phyloP scores from a whole-genome alignment of 2,888 invertebrate species.

The Sinohyriopsis cumingii region DNA sequence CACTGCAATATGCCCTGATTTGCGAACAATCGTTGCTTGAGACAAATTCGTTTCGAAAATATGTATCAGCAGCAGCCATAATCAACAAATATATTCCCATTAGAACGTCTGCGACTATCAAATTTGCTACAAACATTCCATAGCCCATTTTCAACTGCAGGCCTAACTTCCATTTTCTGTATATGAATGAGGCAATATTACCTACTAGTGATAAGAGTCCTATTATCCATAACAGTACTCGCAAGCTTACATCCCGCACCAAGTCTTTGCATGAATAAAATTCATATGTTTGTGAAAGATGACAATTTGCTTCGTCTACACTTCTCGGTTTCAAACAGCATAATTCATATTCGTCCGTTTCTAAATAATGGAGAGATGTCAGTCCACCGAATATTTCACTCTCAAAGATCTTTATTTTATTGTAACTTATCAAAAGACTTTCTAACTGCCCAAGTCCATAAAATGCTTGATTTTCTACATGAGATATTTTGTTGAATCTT shows the following conservation, averaged over 20 bases:
- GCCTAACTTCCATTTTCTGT: slow-evolving; percentile 2
- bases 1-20: slow-evolving; percentile 33
- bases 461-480: background rate
- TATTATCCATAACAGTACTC: slow-evolving; percentile 33
- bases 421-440: slow-evolving; percentile 19
- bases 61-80: slow-evolving; percentile 41
- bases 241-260: slow-evolving; percentile 27
- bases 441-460: slow-evolving; percentile 2
- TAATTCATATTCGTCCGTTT: slow-evolving; percentile 12
- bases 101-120: slow-evolving; percentile 23
- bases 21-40: slow-evolving; percentile 39
- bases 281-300: slow-evolving; percentile 27
- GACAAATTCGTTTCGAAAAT: slow-evolving; percentile 33
- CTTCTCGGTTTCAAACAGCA: too few species aligned
- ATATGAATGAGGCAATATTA: slow-evolving; percentile 28
- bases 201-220: slow-evolving; percentile 33
- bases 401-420: slow-evolving; percentile 21
- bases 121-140: slow-evolving; percentile 28
- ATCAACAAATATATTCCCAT: slow-evolving; percentile 20
- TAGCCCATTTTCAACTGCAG: slow-evolving; percentile 20
- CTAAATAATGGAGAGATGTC: slow-evolving; percentile 3
- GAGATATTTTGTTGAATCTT: background rate
- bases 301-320: slow-evolving; percentile 4
- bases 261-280: slow-evolving; percentile 49
- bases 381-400: slow-evolving; percentile 20